Base-by-base conservation (phyloP, 2,888 invertebrate genomes). In the Conomelus anceps region DNA sequence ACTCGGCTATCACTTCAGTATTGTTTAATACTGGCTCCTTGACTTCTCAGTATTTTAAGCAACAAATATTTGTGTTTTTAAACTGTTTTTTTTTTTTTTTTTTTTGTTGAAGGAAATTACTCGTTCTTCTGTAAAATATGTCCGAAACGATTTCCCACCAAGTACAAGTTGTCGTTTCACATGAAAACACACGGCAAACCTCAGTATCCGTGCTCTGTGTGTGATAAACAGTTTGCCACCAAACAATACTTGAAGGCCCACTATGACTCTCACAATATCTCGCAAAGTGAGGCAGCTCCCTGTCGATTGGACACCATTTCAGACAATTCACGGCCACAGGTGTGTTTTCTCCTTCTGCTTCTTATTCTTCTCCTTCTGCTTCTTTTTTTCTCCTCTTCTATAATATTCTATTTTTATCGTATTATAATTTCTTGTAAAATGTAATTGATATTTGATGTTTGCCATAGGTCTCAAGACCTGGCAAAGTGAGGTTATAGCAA, bases 151-250 rank as follows among this genome's bases (percentile, higher is more conserved):
- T 91, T 91, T 89, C 85, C 91, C 17, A 91, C 91, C 13, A 90
- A 90, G 88, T 90, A 91, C n/a, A 91, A 91, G 88, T 90, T 91
- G 6, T 91, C 91, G 86, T 91, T 91, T 26, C 91, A 91, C 88
- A 86, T 88, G 24, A 91, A 91, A 85, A 91, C 89, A 22, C 91
- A 91, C 86, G 91, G 91, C 87, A 90, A 91, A 84, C 90, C 91
- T 7, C 89, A 91, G 88, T 90, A 87, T 24, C 7, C 86, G 11
- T 92, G 92, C 88, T 85, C 89, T 11, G 23, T 91, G 11, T 92
- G 92, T 86, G 88, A 88, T 22, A 91, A 91, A 89, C 89, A 90
- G 89, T 92, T 92, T 89, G 90, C 91, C 3, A 91, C 90, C 23
- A 90, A 89, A 22, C 91, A 91, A 84, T 91, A 91, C 41, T 89